Base-by-base conservation (phyloP, 2,888 invertebrate species). In the Apomyelois bistriatella region DNA sequence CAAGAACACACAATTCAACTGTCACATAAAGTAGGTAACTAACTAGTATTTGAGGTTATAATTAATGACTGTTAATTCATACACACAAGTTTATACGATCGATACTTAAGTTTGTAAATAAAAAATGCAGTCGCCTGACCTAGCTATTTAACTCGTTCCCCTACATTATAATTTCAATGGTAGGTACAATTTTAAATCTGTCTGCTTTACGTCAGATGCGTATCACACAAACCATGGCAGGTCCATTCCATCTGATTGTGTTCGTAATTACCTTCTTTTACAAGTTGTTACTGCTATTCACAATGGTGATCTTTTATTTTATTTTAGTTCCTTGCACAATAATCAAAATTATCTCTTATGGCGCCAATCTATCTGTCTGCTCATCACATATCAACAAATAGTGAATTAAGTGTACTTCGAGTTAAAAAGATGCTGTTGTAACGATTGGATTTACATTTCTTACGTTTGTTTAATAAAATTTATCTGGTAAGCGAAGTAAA, bases 101-200 rank as follows among this genome's bases (percentile, higher is more conserved):
- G 22, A 22, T 22, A 22, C 17, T 22, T 5, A 16, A 41, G 17
- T n/a, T 16, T 10, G 41, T n/a, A n/a, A 41, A 10, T 16, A 17
- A 32, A 32, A 46, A 15, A 46, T 13, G 32, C 46, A 16, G 49
- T 13, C 40, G 6, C 28, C 15, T 30, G 30, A 15, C 28, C 40
- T 40, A 30, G 30, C 22, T 22, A 22, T 22, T 22, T 22, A 5
- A 22, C 22, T 22, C 5, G 22, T 22, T 22, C 22, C 22, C 22
- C 70, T 71, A 64, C 64, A 68, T 61, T 66, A 64, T 62, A 61
- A 15, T 32, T 51, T 35, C 53, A 65, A 64, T 57, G 65, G 22
- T n/a, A 62, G 69, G 66, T 70, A 73, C 70, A 72, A 72, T 72
- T 69, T 77, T 68, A 55, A 68, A 65, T 61, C 66, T 66, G 66